Evolutionary conservation across 2,888 invertebrate species (phyloP), one percentile per base, ranked within the genome.

Genomic region (Cephus pygmeus): DNA sequence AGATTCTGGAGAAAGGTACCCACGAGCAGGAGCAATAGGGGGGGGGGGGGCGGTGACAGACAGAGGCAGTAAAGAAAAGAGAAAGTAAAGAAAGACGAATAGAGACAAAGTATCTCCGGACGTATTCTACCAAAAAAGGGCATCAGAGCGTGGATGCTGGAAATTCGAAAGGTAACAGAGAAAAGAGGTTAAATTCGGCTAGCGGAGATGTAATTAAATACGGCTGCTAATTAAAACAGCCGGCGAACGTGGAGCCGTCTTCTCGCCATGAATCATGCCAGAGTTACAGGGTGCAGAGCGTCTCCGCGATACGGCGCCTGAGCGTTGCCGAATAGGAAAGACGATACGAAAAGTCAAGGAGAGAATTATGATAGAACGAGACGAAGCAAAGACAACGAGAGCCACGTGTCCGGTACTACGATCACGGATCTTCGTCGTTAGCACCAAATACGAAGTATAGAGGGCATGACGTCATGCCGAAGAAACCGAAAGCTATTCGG

Each of bases 201-300:
- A 35, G 73, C 69, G 34, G 73, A 69, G 40, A 71, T 77, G 79
- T 80, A 82, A 82, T 82, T 79, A 80, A 81, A 79, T 78, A 77
- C 56, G 79, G 35, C 69, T 74, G 71, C 81, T 79, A 80, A 82
- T 82, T 80, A 82, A 82, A 80, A 77, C 78, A 78, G 78, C 77
- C 77, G 78, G 77, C 31, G 74, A 77, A 76, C 75, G 78, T 71
- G 79, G 79, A 77, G 33, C 34, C 69, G 74, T 73, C 76, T 78
- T 56, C 33, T 68, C 76, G 69, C 40, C 77, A 73, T 81, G 78
- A 81, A 78, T 81, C 79, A 79, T 79, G 78, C 73, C 71, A 6
- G 73, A 68, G 76, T 71, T 56, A 56, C 23, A 23, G 9, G 23
- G 23, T 9, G 56, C 23, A 2, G 9, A 56, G 23, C 56, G 56